A percentile compares a stretch with the other conserved stretches of the same genome.
These are phyloP conservation scores for Amitus sp. DNA, from an alignment of 2,888 invertebrate genomes.

Conservation along the genomic window DNA sequence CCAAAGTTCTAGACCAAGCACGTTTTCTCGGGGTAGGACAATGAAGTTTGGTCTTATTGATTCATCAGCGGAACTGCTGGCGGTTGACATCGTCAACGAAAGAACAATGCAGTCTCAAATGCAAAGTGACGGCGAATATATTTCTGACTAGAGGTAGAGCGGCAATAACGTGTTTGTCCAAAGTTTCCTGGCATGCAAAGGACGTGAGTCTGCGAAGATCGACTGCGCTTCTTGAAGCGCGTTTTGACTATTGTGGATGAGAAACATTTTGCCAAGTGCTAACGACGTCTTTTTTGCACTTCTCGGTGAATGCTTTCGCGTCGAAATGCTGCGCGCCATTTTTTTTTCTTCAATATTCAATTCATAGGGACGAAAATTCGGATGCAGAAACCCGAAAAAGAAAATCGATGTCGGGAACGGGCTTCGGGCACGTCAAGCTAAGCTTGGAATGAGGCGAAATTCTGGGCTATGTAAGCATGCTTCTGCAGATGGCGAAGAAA, in stretches of 20 bases:
- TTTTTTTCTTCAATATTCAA: too few relatives aligned
- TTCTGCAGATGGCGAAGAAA: slow-evolving; percentile 39
- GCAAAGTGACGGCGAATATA: slow-evolving; percentile 34
- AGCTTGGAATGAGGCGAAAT: slow-evolving; percentile 52
- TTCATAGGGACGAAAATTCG: slow-evolving; percentile 40
- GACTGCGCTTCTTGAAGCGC: too few relatives aligned
- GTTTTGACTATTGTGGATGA: too few relatives aligned
- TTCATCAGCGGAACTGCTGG: slow-evolving; percentile 52
- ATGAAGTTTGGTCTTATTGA: slow-evolving; percentile 56
- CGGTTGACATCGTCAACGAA: slow-evolving; percentile 44
- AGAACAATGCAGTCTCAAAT: slow-evolving; percentile 43
- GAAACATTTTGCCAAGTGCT: too few relatives aligned
- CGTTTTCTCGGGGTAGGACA: slow-evolving; percentile 43
- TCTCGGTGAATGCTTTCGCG: too few relatives aligned
- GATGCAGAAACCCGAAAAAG: slow-evolving; percentile 53
- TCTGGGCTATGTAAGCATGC: slow-evolving; percentile 55
- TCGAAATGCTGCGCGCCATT: slow-evolving; percentile 41
- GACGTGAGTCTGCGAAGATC: neutral
- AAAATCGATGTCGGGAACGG: slow-evolving; percentile 62
- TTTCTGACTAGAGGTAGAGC: slow-evolving; percentile 23
- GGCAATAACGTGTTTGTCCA: slow-evolving; percentile 40
- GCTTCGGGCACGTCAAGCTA: slow-evolving; percentile 49
- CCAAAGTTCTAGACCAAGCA: slow-evolving; percentile 52
- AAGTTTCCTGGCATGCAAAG: slow-evolving; percentile 15
- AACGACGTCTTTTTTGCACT: too few relatives aligned